Evolutionary conservation across 2,113 vertebrate genomes (phyloP).

Genomic region (Upupa epops): DNA sequence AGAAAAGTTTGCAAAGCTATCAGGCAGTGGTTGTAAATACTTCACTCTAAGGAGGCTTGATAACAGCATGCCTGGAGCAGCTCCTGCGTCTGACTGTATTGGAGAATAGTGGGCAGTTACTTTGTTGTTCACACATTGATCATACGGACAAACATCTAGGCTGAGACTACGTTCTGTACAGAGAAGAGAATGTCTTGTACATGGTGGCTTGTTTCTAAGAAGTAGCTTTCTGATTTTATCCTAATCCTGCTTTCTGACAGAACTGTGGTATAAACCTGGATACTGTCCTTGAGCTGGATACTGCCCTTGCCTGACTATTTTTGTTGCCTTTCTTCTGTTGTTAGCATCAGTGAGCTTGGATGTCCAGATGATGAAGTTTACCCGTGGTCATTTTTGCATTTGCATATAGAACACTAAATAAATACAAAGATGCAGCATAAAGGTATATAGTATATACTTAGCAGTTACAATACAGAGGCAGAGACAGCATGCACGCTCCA

Average conservation of each 20-base stretch:
- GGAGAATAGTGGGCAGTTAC: neutral
- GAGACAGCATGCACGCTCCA: no score
- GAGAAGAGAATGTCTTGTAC: neutral
- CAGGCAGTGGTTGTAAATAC: neutral
- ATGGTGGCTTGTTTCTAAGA: neutral
- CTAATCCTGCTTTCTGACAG: neutral
- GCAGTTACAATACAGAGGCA: neutral
- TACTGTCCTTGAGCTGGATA: neutral
- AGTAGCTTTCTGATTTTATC: neutral
- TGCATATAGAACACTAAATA: neutral
- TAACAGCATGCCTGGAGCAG: neutral
- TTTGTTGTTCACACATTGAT: neutral
- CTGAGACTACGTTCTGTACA: neutral
- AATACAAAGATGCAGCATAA: neutral
- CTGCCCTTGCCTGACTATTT: neutral
- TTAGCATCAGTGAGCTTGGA: neutral
- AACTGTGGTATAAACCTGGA: neutral
- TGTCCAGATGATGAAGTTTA: neutral
- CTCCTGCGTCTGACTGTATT: neutral
- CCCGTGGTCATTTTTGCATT: neutral
- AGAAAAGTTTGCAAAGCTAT: neutral
- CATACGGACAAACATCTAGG: neutral
- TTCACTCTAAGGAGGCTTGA: neutral
- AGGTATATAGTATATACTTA: neutral
- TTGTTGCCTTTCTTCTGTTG: neutral